Percentiles rank a stretch among this genome's conserved stretches.
These are phyloP conservation scores for Drosophila triauraria DNA, from an alignment of 1,140 invertebrate species.

Conservation along the genomic window DNA sequence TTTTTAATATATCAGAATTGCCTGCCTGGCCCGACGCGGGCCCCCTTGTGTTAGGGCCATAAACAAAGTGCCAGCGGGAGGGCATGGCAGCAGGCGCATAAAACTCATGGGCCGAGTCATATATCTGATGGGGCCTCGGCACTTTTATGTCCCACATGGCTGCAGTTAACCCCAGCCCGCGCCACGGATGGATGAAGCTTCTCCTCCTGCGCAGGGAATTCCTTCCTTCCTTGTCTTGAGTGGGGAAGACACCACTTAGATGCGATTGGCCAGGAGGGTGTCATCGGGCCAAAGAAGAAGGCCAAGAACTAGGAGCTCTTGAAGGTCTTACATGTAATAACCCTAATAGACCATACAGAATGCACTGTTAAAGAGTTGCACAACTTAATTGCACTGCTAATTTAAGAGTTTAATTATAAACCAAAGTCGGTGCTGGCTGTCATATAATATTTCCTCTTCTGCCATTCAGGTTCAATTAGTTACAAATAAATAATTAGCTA, in stretches of 20 bases:
- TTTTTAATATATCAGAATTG: conserved; percentile 55
- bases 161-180: conserved; percentile 44
- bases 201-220: conserved; percentile 12
- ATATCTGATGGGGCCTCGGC: conserved; percentile 45
- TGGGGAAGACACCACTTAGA: conserved; percentile 5
- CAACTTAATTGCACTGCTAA: neutral
- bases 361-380: neutral
- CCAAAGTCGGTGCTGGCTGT: too few relatives aligned
- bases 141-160: conserved; percentile 62
- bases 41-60: conserved; percentile 10
- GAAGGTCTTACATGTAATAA: neutral
- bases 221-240: conserved; percentile 8
- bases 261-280: conserved; percentile 30
- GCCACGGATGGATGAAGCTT: conserved; percentile 5
- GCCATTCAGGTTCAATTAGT: conserved; percentile 12
- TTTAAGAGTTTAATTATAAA: conserved; percentile 11
- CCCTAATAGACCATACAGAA: neutral
- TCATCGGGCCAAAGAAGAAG: conserved; percentile 2
- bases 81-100: conserved; percentile 24
- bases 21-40: neutral
- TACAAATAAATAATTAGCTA: conserved; percentile 21
- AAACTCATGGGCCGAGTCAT: conserved; percentile 42
- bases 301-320: conserved; percentile 2
- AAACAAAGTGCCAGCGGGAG: conserved; percentile 27
- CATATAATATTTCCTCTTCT: conserved; percentile 1